These are phyloP conservation scores for Rattus rattus DNA, from an alignment of 2,113 vertebrate genomes.

Conservation along the genomic window DNA sequence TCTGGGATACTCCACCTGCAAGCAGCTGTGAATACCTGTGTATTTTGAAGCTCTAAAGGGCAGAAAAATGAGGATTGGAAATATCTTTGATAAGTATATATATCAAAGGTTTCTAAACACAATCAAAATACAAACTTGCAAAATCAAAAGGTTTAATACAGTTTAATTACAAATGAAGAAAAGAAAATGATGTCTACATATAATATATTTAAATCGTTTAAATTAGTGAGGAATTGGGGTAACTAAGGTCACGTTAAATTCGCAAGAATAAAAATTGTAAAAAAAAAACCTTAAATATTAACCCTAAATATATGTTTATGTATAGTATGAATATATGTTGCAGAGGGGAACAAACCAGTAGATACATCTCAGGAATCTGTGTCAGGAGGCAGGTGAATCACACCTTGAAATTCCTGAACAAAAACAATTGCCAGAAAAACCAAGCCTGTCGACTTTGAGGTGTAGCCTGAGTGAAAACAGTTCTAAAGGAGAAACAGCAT, in stretches of 20 bases:
- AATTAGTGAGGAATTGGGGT: neutral
- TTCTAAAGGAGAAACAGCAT: conserved; percentile 8
- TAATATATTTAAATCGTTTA: neutral
- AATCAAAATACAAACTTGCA: neutral
- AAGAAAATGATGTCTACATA: neutral
- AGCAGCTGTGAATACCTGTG: neutral
- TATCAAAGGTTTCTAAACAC: neutral
- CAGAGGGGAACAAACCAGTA: neutral
- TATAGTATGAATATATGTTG: neutral
- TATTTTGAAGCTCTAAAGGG: neutral
- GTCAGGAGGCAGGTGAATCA: neutral
- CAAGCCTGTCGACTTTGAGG: neutral
- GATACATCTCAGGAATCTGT: neutral
- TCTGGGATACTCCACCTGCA: neutral
- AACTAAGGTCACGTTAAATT: neutral
- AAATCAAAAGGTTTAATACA: neutral
- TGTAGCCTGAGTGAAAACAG: neutral
- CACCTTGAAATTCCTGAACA: neutral
- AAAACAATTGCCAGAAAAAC: neutral
- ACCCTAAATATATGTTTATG: neutral
- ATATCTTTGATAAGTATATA: neutral
- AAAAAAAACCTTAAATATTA: neutral
- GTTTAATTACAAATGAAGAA: neutral
- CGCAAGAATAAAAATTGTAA: neutral
- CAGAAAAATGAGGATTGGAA: neutral